Evolutionary conservation across 2,888 invertebrate species (phyloP).

Genomic region (Zaprionus lineosus): DNA sequence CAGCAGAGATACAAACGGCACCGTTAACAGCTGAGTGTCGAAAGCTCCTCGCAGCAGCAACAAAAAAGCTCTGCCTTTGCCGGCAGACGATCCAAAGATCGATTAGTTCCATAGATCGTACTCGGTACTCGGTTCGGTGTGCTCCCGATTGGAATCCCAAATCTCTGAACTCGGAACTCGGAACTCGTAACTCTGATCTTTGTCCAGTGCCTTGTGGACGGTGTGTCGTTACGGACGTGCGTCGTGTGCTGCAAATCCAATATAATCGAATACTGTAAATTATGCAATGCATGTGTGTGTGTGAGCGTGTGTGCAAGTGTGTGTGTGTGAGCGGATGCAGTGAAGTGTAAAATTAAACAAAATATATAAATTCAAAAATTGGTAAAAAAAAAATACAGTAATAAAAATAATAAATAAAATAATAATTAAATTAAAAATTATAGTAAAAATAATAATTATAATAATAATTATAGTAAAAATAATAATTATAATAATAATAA

Average conservation of each 20-base stretch:
- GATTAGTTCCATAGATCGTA: constrained; percentile 20
- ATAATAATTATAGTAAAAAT: no score
- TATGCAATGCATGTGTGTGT: constrained; percentile 37
- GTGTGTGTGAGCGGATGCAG: constrained; percentile 22
- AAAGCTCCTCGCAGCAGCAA: constrained; percentile 45
- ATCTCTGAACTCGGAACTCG: constrained; percentile 3
- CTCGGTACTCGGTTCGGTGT: constrained; percentile 8
- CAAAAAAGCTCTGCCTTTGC: constrained; percentile 43
- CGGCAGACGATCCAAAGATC: constrained; percentile 56
- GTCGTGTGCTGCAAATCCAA: constrained; percentile 1
- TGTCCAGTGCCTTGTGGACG: constrained; percentile 71
- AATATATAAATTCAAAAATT: constrained; percentile 18
- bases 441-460: neutral
- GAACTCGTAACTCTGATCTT: constrained; percentile 26
- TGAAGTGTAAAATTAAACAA: constrained; percentile 30
- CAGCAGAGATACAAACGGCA: constrained; percentile 34
- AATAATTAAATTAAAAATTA: constrained; percentile 8
- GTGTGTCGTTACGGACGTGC: constrained; percentile 61
- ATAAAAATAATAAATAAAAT: neutral
- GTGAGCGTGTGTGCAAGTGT: neutral
- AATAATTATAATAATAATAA: no score
- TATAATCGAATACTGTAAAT: constrained; percentile 5
- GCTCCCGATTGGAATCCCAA: constrained; percentile 15
- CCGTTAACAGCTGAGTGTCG: constrained; percentile 63
- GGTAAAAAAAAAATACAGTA: constrained; percentile 14